Percentiles rank a stretch among this genome's conserved stretches.
phyloP scores from a whole-genome alignment of 1,140 invertebrate genomes.

The Diploscapter pachys region DNA sequence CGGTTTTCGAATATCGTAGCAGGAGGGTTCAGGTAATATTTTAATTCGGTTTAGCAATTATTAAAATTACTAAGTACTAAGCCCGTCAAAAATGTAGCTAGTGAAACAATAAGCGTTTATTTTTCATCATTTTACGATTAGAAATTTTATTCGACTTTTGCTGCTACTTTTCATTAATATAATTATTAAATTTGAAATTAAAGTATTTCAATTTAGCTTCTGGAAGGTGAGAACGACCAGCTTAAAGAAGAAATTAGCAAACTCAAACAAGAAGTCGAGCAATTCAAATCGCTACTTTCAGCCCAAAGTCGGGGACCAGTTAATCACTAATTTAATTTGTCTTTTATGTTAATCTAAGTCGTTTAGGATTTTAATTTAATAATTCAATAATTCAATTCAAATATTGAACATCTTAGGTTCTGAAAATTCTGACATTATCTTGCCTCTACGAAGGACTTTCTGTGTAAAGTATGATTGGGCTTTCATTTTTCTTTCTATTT shows the following conservation, averaged over 20 bases:
- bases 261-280: slow-evolving; percentile 9
- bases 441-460: no score
- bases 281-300: slow-evolving; percentile 1
- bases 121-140: neutral
- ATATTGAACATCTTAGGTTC: no score
- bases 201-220: neutral
- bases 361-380: no score
- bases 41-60: neutral
- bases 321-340: no score
- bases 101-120: no score
- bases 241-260: slow-evolving; percentile 12
- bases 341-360: no score
- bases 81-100: neutral
- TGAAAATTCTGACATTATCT: no score
- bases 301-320: neutral
- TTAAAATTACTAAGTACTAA: neutral
- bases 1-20: slow-evolving; percentile 53
- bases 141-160: neutral
- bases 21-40: slow-evolving; percentile 25
- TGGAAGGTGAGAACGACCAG: slow-evolving; percentile 13
- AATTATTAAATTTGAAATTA: neutral
- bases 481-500: no score
- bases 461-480: no score
- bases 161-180: neutral
- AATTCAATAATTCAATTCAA: no score